phyloP scores from a whole-genome alignment of 1,140 invertebrate genomes.

The Homarus americanus region DNA sequence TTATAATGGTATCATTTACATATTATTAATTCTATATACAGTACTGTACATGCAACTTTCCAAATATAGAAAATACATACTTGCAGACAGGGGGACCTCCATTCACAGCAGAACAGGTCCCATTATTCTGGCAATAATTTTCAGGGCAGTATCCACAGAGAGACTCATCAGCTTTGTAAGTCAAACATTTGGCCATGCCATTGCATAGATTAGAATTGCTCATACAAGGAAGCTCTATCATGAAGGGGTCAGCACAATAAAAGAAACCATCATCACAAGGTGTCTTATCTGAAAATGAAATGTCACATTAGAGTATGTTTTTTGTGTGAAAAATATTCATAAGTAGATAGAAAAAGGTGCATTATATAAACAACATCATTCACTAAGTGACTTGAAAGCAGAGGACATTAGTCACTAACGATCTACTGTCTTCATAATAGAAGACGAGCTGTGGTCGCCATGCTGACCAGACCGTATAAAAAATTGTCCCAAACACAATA shows the following conservation, averaged over 20 bases:
- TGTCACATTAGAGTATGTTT: neutral
- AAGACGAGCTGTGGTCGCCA: too few species aligned
- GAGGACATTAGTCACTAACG: too few species aligned
- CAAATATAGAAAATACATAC: neutral
- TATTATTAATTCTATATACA: neutral
- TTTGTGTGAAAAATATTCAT: neutral
- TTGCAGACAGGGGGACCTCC: constrained; percentile 23
- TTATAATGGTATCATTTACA: neutral
- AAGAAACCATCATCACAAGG: constrained; percentile 62
- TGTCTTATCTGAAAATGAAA: constrained; percentile 30
- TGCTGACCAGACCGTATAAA: too few species aligned
- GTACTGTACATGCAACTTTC: neutral
- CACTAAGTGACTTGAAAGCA: too few species aligned
- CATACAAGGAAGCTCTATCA: constrained; percentile 57
- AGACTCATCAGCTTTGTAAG: constrained; percentile 62
- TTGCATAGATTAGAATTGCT: constrained; percentile 23
- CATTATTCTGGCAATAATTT: constrained; percentile 57
- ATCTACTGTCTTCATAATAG: too few species aligned
- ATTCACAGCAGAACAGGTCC: constrained; percentile 9
- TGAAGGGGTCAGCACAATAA: constrained; percentile 55
- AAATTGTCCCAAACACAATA: too few species aligned
- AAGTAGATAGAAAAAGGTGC: too few species aligned
- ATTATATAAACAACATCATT: neutral
- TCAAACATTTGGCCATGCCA: neutral
- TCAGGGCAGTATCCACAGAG: constrained; percentile 52